These are phyloP conservation scores for Isotomurus palustris DNA, from an alignment of 2,888 invertebrate species.

Conservation along the genomic window DNA sequence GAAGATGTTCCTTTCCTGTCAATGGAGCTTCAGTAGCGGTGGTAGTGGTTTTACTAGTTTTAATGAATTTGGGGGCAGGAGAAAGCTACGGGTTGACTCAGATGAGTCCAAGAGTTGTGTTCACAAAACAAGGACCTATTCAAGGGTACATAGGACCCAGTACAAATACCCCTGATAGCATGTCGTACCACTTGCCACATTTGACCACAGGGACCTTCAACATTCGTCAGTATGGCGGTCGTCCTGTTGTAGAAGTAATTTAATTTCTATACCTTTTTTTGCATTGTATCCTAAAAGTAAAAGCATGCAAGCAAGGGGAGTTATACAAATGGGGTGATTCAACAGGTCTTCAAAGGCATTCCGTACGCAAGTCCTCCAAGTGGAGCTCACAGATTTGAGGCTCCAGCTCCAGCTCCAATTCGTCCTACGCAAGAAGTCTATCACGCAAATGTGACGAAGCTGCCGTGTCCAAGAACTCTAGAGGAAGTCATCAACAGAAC, in stretches of 20 bases:
- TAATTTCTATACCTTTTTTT: not conserved
- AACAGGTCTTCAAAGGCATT: conserved; percentile 52
- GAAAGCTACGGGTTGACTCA: conserved; percentile 10
- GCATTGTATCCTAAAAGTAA: not conserved
- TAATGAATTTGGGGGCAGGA: not conserved
- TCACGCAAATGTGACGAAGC: conserved; percentile 38
- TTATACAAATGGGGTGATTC: not conserved
- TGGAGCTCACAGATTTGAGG: conserved; percentile 67
- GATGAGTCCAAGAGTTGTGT: conserved; percentile 42
- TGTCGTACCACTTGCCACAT: conserved; percentile 20
- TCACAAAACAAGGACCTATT: conserved; percentile 42
- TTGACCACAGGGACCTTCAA: conserved; percentile 23
- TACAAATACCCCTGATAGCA: conserved; percentile 19
- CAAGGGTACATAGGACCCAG: conserved; percentile 43
- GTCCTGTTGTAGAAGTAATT: conserved; percentile 40
- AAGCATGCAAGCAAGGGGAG: not conserved
- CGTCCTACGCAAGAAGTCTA: conserved; percentile 30
- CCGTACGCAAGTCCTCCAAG: conserved; percentile 91
- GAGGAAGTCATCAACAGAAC: conserved; percentile 31
- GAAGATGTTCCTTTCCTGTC: too few relatives aligned
- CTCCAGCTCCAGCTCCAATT: conserved; percentile 35
- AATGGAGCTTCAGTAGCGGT: too few relatives aligned
- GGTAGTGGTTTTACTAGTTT: too few relatives aligned
- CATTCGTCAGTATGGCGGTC: conserved; percentile 28
- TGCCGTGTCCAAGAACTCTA: conserved; percentile 37